These are phyloP conservation scores for Palythoa grandis DNA, from an alignment of 92 coral and sea anemone genomes.

Conservation along the genomic window DNA sequence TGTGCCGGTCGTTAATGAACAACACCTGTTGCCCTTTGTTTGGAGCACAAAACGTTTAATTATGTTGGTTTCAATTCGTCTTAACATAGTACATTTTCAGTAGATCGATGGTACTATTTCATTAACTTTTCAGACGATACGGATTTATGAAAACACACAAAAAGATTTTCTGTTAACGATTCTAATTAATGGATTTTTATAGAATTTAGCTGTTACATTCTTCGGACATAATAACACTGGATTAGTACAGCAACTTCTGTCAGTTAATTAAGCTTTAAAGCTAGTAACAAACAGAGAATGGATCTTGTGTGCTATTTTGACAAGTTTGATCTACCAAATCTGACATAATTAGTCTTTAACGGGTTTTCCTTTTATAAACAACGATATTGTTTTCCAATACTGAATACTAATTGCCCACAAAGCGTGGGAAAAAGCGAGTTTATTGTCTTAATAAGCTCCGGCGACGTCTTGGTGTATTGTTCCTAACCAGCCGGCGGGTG, in stretches of 20 bases:
- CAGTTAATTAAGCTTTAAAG: background rate
- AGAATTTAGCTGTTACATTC: background rate
- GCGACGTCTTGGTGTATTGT: constrained; percentile 7
- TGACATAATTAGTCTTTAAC: constrained; percentile 14
- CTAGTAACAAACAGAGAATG: background rate
- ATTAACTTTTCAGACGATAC: background rate
- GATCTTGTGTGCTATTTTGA: constrained; percentile 4
- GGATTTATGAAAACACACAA: background rate
- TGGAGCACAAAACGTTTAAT: too few relatives aligned
- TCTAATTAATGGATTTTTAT: too few relatives aligned
- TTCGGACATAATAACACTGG: background rate
- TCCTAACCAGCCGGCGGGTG: constrained; percentile 26
- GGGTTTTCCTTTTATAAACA: constrained; percentile 26
- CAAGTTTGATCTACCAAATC: constrained; percentile 2
- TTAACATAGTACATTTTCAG: background rate
- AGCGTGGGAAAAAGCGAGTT: constrained; percentile 70
- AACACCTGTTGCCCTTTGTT: background rate
- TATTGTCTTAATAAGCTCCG: constrained; percentile 38
- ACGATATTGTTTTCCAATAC: constrained; percentile 4
- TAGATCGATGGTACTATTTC: background rate
- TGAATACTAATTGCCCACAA: constrained; percentile 36
- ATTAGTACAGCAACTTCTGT: background rate
- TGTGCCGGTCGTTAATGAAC: background rate
- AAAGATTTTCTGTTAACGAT: background rate
- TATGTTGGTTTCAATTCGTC: background rate